A percentile compares a stretch with the other conserved stretches of the same genome.
Conservation (phyloP, 2,888 invertebrate genomes). For the Cinara cedri region DNA sequence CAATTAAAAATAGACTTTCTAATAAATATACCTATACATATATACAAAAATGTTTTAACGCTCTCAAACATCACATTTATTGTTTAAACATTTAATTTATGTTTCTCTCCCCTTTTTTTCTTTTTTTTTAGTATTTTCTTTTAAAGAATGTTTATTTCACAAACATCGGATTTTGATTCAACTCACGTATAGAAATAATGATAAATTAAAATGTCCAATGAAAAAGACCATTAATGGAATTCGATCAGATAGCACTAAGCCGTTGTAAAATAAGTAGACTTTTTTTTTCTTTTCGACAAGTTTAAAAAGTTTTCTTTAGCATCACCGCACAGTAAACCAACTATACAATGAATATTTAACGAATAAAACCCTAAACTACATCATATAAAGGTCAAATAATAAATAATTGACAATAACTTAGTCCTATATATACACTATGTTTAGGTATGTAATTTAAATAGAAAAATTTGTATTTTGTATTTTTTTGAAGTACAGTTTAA, state of each 20-base stretch:
- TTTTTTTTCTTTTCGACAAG: conserved; percentile 16
- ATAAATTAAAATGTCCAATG: conserved; percentile 25
- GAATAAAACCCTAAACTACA: neutral
- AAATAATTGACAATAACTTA: conserved; percentile 42
- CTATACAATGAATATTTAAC: conserved; percentile 47
- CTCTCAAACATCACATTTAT: too few relatives aligned
- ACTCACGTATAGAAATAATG: conserved; percentile 15
- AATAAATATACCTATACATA: too few relatives aligned
- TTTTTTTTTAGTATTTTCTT: too few relatives aligned
- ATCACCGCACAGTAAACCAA: neutral
- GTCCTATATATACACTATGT: neutral
- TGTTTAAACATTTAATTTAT: too few relatives aligned
- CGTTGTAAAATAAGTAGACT: conserved; percentile 43
- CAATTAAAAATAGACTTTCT: too few relatives aligned
- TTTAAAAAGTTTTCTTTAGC: conserved; percentile 18
- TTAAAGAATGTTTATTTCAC: neutral
- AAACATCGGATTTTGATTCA: conserved; percentile 13
- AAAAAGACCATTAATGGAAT: conserved; percentile 14
- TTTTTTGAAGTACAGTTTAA: neutral
- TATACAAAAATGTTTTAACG: too few relatives aligned
- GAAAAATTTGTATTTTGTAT: neutral
- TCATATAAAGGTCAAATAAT: conserved; percentile 20
- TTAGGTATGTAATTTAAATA: conserved; percentile 37
- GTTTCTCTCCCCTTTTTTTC: too few relatives aligned
- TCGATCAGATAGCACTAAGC: conserved; percentile 21